Evolutionary conservation across 64 coral and sea anemone genomes (phyloP), one percentile per base, ranked within the genome.

Genomic region (Trachythela sp.): DNA sequence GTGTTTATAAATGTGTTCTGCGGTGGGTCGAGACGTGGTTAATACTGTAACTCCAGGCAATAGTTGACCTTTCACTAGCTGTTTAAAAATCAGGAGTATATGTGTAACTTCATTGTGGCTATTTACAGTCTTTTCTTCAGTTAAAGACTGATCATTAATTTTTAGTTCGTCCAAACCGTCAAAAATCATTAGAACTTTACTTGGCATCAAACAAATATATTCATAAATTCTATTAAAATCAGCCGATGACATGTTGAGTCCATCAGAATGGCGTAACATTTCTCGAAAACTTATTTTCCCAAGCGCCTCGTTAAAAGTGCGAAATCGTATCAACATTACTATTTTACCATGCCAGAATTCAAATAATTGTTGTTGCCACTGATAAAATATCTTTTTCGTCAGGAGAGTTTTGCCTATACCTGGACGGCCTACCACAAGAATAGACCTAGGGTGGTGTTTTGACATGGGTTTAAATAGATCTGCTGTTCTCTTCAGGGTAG

Each of bases 1-100:
- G 35, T 0, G 15, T n/a, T 39, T n/a, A 24, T 70, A 75, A 17
- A 77, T 34, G 13, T 50, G 39, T 17, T 35, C 75, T 49, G 39
- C 40, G 5, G 40, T 89, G 87, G 42, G 68, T 36, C 67, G n/a
- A 48, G 24, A 77, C 34, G 86, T 88, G 38, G 67, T 17, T 43
- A 88, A 11, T 13, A 88, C 34, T 40, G 58, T 88, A 24, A 54
- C 54, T 9, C 59, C 86, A 8, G 52, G 20, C 10, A 88, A 54
- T 20, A 88, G 58, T 88, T 68, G 58, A 59, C 86, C 60, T 1
- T 38, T 9, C 20, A 42, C 5, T 0, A 87, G 36, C 54, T 67
- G 52, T 41, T 22, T 38, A 88, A 70, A 67, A 22, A 88, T 37
- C 26, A 51, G n/a, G 5, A 54, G 1, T 36, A 86, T 37, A 86